These are phyloP conservation scores for Champsocephalus gunnari DNA, from an alignment of 2,797 vertebrate species.

Conservation along the genomic window DNA sequence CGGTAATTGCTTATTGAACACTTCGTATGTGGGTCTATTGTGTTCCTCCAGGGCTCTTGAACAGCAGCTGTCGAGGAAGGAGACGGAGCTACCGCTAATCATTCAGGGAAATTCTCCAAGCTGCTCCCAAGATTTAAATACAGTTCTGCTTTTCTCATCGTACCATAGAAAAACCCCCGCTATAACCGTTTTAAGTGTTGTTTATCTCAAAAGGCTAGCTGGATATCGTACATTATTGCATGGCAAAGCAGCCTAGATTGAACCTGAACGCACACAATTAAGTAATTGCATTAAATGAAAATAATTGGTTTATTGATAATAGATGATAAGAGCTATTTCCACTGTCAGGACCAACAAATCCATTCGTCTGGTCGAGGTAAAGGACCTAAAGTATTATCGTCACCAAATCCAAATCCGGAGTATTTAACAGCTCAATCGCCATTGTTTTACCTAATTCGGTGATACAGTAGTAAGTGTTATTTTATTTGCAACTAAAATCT, in stretches of 20 bases:
- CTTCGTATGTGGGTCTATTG: slow-evolving; percentile 27
- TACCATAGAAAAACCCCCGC: background rate
- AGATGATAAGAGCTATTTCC: background rate
- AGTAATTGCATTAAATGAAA: background rate
- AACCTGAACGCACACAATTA: background rate
- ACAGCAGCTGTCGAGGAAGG: slow-evolving; percentile 36
- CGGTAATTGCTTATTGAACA: slow-evolving; percentile 59
- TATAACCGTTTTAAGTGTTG: background rate
- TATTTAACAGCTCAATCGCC: too few relatives aligned
- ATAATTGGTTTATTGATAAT: background rate
- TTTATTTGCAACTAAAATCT: too few relatives aligned
- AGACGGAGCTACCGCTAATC: slow-evolving; percentile 27
- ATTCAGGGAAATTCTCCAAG: slow-evolving; percentile 6
- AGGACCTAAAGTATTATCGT: too few relatives aligned
- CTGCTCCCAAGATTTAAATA: slow-evolving; percentile 14
- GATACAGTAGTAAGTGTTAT: too few relatives aligned
- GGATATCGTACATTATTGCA: background rate
- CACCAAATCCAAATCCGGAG: too few relatives aligned
- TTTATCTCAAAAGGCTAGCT: background rate
- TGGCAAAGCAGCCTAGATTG: background rate
- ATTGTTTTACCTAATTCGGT: too few relatives aligned
- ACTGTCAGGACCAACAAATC: too few relatives aligned
- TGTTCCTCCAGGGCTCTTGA: slow-evolving; percentile 36
- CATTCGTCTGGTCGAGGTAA: too few relatives aligned
- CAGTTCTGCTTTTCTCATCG: slow-evolving; percentile 9